Evolutionary conservation across 2,888 invertebrate genomes (phyloP), one percentile per base, ranked within the genome.

Genomic region (Caenorhabditis japonica): DNA sequence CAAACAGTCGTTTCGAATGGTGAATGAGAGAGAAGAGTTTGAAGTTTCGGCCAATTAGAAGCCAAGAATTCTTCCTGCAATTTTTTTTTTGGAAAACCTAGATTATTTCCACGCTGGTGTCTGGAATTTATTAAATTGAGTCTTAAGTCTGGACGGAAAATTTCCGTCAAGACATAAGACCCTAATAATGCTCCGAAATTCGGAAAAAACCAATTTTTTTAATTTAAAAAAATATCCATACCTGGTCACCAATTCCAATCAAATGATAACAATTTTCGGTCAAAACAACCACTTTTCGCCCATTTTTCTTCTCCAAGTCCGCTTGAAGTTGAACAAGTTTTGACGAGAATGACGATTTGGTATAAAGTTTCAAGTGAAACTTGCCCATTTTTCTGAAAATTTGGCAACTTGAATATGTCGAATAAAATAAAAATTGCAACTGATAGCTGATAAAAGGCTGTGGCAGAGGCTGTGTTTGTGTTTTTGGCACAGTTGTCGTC

Each of bases 191-290:
- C n/a, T n/a, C n/a, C n/a, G n/a, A n/a, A n/a, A n/a, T n/a, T n/a
- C n/a, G n/a, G n/a, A n/a, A n/a, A n/a, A n/a, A n/a, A n/a, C n/a
- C n/a, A n/a, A n/a, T n/a, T n/a, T n/a, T n/a, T n/a, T n/a, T n/a
- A n/a, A n/a, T n/a, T n/a, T n/a, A n/a, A 15, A 15, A 39, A 39
- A 39, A 39, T 39, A 17, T 15, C 8, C 7, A 34, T 15, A 39
- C 17, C 30, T 30, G 5, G 30, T 30, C 30, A 10, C 30, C 53
- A n/a, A 19, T 25, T 12, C 36, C 41, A 15, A 68, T 44, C 12
- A 68, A 17, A 72, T 76, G 76, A 38, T 53, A 76, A 19, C 72
- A 68, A 41, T 64, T 62, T 39, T 76, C 76, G 0, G 64, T 47
- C 5, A 51, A 56, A 43, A 72, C 15, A 13, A 62, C 36, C 10